A percentile compares a stretch with the other conserved stretches of the same genome.
Conservation (phyloP, 1,140 invertebrate species). For the Drosophila elegans region DNA sequence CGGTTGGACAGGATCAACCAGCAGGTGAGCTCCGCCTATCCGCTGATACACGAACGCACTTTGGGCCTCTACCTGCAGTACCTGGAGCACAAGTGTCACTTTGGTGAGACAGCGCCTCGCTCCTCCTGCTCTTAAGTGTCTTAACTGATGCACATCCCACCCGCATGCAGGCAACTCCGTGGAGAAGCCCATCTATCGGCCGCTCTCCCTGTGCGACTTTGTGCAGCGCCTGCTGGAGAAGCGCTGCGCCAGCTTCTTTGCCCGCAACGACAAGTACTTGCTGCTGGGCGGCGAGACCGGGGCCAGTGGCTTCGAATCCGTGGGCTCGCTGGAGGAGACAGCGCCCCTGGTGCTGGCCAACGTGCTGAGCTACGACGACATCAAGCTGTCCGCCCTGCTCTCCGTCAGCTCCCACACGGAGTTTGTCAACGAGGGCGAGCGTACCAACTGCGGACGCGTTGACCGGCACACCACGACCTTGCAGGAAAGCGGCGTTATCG, state of each 20-base stretch:
- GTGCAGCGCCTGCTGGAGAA: slow-evolving; percentile 86
- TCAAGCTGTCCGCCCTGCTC: slow-evolving; percentile 86
- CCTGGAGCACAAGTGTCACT: slow-evolving; percentile 73
- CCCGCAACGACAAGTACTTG: slow-evolving; percentile 81
- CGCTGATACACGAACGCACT: slow-evolving; percentile 78
- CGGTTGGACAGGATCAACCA: slow-evolving; percentile 23
- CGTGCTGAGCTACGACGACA: slow-evolving; percentile 85
- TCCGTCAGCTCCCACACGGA: slow-evolving; percentile 87
- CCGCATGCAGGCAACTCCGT: slow-evolving; percentile 55
- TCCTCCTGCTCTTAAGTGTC: neutral
- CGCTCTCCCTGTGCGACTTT: slow-evolving; percentile 82
- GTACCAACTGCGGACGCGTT: slow-evolving; percentile 86
- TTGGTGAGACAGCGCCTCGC: slow-evolving; percentile 44
- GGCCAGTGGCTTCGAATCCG: slow-evolving; percentile 85
- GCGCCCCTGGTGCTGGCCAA: slow-evolving; percentile 84
- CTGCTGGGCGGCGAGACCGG: slow-evolving; percentile 84
- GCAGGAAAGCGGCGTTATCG: slow-evolving; percentile 69
- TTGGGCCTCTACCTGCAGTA: slow-evolving; percentile 68
- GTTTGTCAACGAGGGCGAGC: slow-evolving; percentile 88
- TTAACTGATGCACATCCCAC: neutral
- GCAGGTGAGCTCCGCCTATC: slow-evolving; percentile 68
- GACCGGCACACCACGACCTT: slow-evolving; percentile 39
- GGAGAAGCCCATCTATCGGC: slow-evolving; percentile 59
- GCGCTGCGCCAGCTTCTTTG: slow-evolving; percentile 85
- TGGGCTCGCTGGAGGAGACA: slow-evolving; percentile 84